Evolutionary conservation across 1,140 invertebrate species (phyloP).

Genomic region (Acromyrmex echinatior): DNA sequence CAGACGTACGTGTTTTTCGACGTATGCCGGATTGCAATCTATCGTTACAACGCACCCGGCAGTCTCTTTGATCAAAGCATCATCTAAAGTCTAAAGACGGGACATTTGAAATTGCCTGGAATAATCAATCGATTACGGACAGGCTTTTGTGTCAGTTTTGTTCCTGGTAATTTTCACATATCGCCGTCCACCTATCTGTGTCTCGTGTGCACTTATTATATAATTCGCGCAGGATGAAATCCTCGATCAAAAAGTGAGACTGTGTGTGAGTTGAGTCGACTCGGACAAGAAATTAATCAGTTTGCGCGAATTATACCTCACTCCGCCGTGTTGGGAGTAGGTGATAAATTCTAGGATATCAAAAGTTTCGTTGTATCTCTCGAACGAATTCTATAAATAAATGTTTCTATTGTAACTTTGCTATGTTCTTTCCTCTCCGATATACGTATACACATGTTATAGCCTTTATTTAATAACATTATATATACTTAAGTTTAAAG

Average conservation of each 20-base stretch:
- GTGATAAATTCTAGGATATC: slow-evolving; percentile 74
- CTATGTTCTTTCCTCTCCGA: background rate
- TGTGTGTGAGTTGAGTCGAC: slow-evolving; percentile 15
- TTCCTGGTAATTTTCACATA: slow-evolving; percentile 63
- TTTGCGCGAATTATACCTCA: slow-evolving; percentile 72
- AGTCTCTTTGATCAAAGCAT: slow-evolving; percentile 66
- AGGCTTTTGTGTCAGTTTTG: slow-evolving; percentile 34
- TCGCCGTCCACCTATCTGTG: slow-evolving; percentile 80
- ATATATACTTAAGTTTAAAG: background rate
- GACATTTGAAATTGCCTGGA: slow-evolving; percentile 49
- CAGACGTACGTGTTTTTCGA: slow-evolving; percentile 69
- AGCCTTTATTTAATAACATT: background rate
- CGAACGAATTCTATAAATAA: slow-evolving; percentile 82
- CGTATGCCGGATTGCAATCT: slow-evolving; percentile 60
- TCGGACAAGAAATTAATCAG: slow-evolving; percentile 48
- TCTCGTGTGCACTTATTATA: slow-evolving; percentile 82
- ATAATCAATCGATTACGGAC: background rate
- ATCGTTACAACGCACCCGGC: slow-evolving; percentile 45
- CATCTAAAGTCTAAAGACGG: slow-evolving; percentile 68
- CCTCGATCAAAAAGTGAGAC: slow-evolving; percentile 26
- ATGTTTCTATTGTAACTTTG: slow-evolving; percentile 82
- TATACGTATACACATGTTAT: background rate
- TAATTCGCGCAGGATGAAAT: slow-evolving; percentile 66
- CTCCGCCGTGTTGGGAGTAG: slow-evolving; percentile 63
- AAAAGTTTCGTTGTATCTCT: slow-evolving; percentile 80